phyloP scores from a whole-genome alignment of 2,888 invertebrate species.

The Matsumyia berberina region DNA sequence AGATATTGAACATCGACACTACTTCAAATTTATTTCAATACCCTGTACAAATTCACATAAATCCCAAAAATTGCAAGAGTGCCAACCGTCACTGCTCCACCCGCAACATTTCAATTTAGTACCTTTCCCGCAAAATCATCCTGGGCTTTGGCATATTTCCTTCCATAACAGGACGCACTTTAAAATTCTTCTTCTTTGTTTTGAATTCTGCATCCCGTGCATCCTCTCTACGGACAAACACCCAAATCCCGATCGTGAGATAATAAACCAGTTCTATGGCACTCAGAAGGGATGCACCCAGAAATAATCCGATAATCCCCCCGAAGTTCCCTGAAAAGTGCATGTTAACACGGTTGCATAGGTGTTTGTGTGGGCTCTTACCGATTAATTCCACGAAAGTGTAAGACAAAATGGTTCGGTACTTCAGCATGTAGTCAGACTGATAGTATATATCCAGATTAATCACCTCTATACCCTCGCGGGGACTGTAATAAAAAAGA shows the following conservation, averaged over 20 bases:
- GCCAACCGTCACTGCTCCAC: no score
- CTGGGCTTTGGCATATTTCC: slow-evolving; percentile 7
- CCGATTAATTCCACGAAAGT: slow-evolving; percentile 84
- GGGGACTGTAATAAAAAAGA: slow-evolving; percentile 45
- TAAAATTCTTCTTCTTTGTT: slow-evolving; percentile 20
- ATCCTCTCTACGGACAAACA: slow-evolving; percentile 74
- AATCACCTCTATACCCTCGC: slow-evolving; percentile 64
- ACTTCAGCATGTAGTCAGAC: slow-evolving; percentile 82
- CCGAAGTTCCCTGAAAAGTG: slow-evolving; percentile 84
- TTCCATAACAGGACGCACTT: slow-evolving; percentile 38
- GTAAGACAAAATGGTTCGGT: slow-evolving; percentile 83
- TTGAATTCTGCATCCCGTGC: slow-evolving; percentile 5
- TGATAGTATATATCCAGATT: slow-evolving; percentile 83
- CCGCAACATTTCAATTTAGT: slow-evolving; percentile 2
- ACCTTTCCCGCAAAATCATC: slow-evolving; percentile 11
- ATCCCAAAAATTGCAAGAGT: no score
- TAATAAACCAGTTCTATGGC: slow-evolving; percentile 84
- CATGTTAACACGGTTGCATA: slow-evolving; percentile 66
- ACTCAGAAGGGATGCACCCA: slow-evolving; percentile 85
- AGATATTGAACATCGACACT: no score
- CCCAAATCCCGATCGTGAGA: slow-evolving; percentile 80
- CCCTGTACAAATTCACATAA: no score
- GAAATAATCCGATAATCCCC: slow-evolving; percentile 85
- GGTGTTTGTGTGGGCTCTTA: slow-evolving; percentile 64
- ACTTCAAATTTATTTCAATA: no score